phyloP scores from a whole-genome alignment of 2,888 invertebrate species.

The Argyresthia goedartella region DNA sequence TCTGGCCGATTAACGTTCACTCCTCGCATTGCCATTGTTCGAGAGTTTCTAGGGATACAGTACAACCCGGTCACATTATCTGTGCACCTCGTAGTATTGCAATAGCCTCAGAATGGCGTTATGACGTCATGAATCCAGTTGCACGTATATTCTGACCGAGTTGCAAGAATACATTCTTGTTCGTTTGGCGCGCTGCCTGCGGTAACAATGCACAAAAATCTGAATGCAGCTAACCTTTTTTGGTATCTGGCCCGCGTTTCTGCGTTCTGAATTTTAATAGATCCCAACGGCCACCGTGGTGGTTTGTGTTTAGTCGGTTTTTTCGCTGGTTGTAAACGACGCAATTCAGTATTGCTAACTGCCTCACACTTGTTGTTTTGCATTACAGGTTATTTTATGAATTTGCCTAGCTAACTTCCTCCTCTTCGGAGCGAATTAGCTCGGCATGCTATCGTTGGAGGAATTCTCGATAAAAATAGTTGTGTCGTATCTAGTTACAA shows the following conservation, averaged over 20 bases:
- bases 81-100: neutral
- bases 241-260: constrained; percentile 10
- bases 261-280: constrained; percentile 31
- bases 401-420: too few species aligned
- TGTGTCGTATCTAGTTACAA: too few species aligned
- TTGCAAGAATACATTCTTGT: neutral
- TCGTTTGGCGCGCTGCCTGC: constrained; percentile 13
- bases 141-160: neutral
- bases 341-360: too few species aligned
- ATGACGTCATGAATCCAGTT: neutral
- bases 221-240: constrained; percentile 22
- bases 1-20: constrained; percentile 5
- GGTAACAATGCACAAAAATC: constrained; percentile 36
- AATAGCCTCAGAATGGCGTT: neutral
- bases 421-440: too few species aligned
- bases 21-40: neutral
- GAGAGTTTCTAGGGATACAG: neutral
- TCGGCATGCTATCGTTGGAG: too few species aligned
- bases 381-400: too few species aligned
- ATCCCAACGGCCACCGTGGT: constrained; percentile 9
- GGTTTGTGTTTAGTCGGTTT: too few species aligned
- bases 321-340: too few species aligned
- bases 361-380: too few species aligned
- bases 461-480: too few species aligned
- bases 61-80: neutral